Conservation (phyloP, 2,888 invertebrate species). For the Acheta domesticus region DNA sequence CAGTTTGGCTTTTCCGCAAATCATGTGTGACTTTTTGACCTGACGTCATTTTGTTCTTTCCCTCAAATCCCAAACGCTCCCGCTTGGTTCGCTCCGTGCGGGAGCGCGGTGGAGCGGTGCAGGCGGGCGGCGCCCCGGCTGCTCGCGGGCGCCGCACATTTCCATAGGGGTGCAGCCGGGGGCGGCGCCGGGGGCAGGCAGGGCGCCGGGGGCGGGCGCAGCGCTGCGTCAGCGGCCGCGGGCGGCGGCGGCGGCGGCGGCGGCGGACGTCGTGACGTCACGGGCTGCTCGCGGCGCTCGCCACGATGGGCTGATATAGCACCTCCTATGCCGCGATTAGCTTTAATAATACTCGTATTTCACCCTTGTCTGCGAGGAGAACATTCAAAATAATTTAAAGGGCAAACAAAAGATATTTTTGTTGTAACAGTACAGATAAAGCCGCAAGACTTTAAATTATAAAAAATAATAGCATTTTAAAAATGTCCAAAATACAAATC, state of each 20-base stretch:
- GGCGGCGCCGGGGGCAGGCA: not conserved
- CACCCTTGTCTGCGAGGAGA: conserved; percentile 23
- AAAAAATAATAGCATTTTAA: conserved; percentile 33
- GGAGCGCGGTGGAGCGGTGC: not conserved
- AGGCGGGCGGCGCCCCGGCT: not conserved
- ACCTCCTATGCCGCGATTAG: conserved; percentile 26
- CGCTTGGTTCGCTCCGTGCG: not conserved
- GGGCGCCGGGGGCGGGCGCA: conserved; percentile 7
- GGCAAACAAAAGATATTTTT: conserved; percentile 33
- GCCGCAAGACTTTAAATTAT: conserved; percentile 33
- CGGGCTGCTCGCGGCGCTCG: not conserved
- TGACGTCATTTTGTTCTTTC: too few relatives aligned
- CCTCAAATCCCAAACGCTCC: not conserved
- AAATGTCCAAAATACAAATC: conserved; percentile 35
- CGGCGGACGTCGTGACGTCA: not conserved
- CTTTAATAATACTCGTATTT: conserved; percentile 26
- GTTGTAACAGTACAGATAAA: conserved; percentile 28
- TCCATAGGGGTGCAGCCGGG: not conserved
- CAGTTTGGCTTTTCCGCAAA: too few relatives aligned
- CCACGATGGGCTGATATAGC: conserved; percentile 21
- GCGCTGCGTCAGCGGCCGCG: not conserved
- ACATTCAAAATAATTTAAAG: conserved; percentile 33
- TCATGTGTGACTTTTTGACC: too few relatives aligned
- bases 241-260: not conserved
- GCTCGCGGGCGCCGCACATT: not conserved